phyloP scores from a whole-genome alignment of 1,140 invertebrate genomes.

The Patella vulgata region DNA sequence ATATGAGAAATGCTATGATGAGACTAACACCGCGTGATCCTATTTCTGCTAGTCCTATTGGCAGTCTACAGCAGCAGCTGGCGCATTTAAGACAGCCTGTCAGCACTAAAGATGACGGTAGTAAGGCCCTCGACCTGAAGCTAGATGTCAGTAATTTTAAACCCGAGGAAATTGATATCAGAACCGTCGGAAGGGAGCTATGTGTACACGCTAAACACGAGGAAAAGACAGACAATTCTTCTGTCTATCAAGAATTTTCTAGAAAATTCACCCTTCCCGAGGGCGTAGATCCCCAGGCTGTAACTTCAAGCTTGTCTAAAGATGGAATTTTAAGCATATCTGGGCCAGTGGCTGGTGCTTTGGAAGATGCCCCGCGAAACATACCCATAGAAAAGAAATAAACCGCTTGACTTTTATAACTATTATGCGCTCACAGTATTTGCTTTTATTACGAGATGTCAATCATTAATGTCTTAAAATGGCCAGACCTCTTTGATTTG shows the following conservation, averaged over 20 bases:
- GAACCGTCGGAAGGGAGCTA: conserved; percentile 81
- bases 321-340: conserved; percentile 67
- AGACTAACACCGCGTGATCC: conserved; percentile 15
- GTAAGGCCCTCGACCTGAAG: conserved; percentile 44
- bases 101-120: conserved; percentile 28
- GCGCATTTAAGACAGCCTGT: conserved; percentile 12
- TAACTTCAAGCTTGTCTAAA: conserved; percentile 54
- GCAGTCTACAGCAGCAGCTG: background rate
- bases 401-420: no score
- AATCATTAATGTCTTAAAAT: no score
- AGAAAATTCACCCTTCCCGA: conserved; percentile 62
- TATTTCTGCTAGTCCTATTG: background rate
- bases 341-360: conserved; percentile 68
- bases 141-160: conserved; percentile 85
- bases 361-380: conserved; percentile 9
- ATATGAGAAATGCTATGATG: conserved; percentile 25
- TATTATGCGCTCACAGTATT: no score
- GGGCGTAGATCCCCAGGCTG: conserved; percentile 50
- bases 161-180: conserved; percentile 85
- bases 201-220: conserved; percentile 85
- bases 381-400: no score
- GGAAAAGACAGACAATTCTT: conserved; percentile 79
- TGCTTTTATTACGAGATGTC: no score
- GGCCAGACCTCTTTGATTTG: no score
- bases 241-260: conserved; percentile 77